Conservation (phyloP, 2,113 vertebrate genomes). For the Caretta caretta region DNA sequence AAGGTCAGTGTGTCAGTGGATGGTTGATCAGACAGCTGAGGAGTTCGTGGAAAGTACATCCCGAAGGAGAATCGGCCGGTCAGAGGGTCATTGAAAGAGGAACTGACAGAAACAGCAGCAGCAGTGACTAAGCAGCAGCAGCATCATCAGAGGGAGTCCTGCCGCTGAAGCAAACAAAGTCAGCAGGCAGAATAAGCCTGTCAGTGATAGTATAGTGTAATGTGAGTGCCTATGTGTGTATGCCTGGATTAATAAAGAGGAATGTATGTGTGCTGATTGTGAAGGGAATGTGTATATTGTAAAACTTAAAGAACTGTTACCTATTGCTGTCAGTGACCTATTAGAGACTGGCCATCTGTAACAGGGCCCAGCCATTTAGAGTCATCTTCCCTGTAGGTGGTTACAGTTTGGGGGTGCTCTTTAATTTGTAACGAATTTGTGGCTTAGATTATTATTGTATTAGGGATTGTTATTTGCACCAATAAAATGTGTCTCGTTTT, state of each 20-base stretch:
- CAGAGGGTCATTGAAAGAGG: not conserved
- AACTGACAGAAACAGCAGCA: not conserved
- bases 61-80: too few species aligned
- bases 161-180: not conserved
- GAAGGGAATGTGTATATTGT: not conserved
- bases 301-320: not conserved
- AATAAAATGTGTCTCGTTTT: not conserved
- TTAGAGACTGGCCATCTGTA: not conserved
- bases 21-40: not conserved
- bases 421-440: not conserved
- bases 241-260: not conserved
- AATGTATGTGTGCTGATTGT: not conserved
- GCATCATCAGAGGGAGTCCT: not conserved
- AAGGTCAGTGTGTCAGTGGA: not conserved
- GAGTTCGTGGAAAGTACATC: not conserved
- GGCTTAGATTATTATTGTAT: not conserved
- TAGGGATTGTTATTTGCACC: not conserved
- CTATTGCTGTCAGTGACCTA: not conserved
- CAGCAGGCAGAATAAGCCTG: not conserved
- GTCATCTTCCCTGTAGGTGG: not conserved
- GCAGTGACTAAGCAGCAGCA: too few species aligned
- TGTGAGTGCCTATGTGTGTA: too few species aligned
- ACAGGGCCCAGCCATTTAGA: not conserved
- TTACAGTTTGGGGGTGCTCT: not conserved
- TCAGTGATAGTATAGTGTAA: too few species aligned